Evolutionary conservation across 2,797 vertebrate species (phyloP).

Genomic region (Lepus oiostolus): DNA sequence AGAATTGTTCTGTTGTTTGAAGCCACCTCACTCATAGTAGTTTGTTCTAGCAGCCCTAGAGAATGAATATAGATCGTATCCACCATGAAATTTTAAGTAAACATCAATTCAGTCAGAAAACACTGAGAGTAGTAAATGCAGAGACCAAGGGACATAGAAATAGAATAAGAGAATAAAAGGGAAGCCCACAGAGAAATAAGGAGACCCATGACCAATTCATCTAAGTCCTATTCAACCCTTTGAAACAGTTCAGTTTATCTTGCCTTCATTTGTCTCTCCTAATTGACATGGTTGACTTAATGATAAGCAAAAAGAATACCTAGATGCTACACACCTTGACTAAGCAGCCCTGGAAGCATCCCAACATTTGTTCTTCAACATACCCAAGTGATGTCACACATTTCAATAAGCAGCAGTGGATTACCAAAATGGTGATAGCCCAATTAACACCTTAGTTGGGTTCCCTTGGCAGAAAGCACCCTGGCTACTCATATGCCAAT

Average conservation of each 20-base stretch:
- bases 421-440: neutral
- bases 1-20: slow-evolving; percentile 46
- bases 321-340: neutral
- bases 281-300: neutral
- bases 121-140: neutral
- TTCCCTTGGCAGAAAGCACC: slow-evolving; percentile 10
- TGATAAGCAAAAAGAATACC: neutral
- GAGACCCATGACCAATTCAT: neutral
- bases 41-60: neutral
- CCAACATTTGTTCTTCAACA: neutral
- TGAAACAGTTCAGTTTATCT: neutral
- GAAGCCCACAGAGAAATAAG: neutral
- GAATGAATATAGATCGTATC: slow-evolving; percentile 36
- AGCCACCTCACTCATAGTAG: neutral
- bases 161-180: neutral
- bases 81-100: slow-evolving; percentile 35
- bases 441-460: neutral
- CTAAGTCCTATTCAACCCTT: neutral
- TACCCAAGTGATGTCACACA: neutral
- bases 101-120: slow-evolving; percentile 42
- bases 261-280: neutral
- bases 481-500: neutral
- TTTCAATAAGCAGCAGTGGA: neutral
- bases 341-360: neutral
- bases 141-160: slow-evolving; percentile 22